A percentile compares a stretch with the other conserved stretches of the same genome.
These are phyloP conservation scores for Agonum fuliginosum DNA, from an alignment of 2,888 invertebrate species.

Conservation along the genomic window DNA sequence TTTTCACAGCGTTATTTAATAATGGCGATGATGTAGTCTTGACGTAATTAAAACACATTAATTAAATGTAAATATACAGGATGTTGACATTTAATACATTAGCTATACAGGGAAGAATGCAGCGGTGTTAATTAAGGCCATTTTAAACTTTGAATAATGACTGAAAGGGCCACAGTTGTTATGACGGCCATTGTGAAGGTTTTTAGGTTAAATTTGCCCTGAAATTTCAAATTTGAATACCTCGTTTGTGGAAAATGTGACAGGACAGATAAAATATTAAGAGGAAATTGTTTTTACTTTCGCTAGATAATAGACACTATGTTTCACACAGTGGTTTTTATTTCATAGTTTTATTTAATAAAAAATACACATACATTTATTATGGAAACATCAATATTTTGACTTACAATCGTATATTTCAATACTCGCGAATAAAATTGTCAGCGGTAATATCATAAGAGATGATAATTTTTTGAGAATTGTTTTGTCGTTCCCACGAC, in stretches of 20 bases:
- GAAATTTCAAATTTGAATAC: not conserved
- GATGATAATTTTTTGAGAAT: too few species aligned
- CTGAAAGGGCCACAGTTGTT: not conserved
- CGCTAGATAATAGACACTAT: too few species aligned
- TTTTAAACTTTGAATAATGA: constrained; percentile 17
- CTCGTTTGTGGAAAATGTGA: not conserved
- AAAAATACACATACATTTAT: too few species aligned
- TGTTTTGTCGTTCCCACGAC: too few species aligned
- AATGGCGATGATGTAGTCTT: constrained; percentile 4
- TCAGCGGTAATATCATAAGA: too few species aligned
- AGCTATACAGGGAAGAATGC: constrained; percentile 29
- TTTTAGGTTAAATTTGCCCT: not conserved
- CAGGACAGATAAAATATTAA: not conserved
- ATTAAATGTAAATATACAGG: constrained; percentile 25
- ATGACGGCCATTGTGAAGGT: not conserved
- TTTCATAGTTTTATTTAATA: too few species aligned
- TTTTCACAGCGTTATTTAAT: constrained; percentile 11
- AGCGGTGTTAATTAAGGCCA: constrained; percentile 7
- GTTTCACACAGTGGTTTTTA: too few species aligned
- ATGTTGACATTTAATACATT: constrained; percentile 34
- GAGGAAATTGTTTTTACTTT: too few species aligned
- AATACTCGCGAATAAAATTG: too few species aligned
- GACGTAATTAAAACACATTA: constrained; percentile 32
- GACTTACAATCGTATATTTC: too few species aligned
- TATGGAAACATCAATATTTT: too few species aligned